Base-by-base conservation (phyloP, 2,797 vertebrate species). In the Cetoscarus ocellatus region DNA sequence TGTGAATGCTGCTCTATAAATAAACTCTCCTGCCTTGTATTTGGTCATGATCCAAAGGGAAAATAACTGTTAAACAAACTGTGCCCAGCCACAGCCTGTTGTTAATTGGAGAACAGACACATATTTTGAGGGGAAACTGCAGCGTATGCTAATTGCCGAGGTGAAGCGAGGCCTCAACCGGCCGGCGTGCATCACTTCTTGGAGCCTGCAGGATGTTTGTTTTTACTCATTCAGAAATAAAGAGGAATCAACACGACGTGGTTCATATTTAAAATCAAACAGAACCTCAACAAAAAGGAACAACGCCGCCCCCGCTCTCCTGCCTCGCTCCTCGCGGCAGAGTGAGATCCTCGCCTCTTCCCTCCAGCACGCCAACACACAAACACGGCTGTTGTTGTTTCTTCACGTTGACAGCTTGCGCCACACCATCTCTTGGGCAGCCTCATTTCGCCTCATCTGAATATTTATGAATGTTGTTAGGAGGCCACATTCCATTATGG, bases 391-490 rank as follows among this genome's bases (percentile, higher is more conserved):
- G 59, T 43, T 69, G 73, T 60, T 59, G 35, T 69, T 79, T 52
- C 59, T 70, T 58, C 52, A 36, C 19, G 17, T 71, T 62, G 74
- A 82, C 77, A 79, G 74, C 76, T 73, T 77, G 77, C 51, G 19
- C 70, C 76, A 55, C 80, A 65, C 80, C 35, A 70, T 84, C 88
- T 76, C 84, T 61, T 14, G 70, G 76, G 76, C 73, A 56, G 80
- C 77, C 79, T 84, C 73, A 66, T 83, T 78, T 81, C 18, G 52
- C 77, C 80, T 83, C 75, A 76, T 84, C 80, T 88, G 86, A 92
- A 93, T 92, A 91, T 93, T 90, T 92, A 92, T 92, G 89, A 93
- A 88, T 71, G 84, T 77, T 88, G 88, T 85, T 75, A 73, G 76
- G 83, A 63, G 67, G 85, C 87, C 86, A 79, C 89, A 86, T 91